These are phyloP conservation scores for Paramisgurnus dabryanus DNA, from an alignment of 2,113 vertebrate genomes.

Conservation along the genomic window DNA sequence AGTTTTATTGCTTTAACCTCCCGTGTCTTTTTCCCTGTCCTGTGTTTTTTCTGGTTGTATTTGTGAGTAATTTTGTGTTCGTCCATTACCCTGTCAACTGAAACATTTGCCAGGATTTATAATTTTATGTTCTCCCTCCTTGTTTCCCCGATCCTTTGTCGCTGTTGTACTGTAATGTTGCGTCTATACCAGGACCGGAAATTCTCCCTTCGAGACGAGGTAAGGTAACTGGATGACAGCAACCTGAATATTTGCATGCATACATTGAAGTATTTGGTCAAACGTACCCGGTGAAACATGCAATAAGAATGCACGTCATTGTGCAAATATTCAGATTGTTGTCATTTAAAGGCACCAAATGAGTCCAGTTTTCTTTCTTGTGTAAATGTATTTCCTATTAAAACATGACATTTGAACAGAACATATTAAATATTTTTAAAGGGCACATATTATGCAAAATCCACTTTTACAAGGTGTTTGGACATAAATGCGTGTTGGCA, in stretches of 20 bases:
- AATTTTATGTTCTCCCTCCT: constrained; percentile 62
- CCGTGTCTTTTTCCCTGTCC: constrained; percentile 37
- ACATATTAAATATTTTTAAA: neutral
- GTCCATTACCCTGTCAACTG: constrained; percentile 67
- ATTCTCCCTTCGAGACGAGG: constrained; percentile 68
- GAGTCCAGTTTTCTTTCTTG: neutral
- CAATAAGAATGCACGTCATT: neutral
- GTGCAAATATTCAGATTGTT: constrained; percentile 26
- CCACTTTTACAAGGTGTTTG: too few relatives aligned
- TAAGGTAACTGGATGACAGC: constrained; percentile 59
- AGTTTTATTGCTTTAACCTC: constrained; percentile 27
- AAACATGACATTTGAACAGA: neutral
- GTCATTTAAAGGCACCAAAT: constrained; percentile 2
- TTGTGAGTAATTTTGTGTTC: constrained; percentile 53
- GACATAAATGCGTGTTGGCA: too few relatives aligned
- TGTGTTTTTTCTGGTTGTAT: constrained; percentile 25
- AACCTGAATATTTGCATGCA: constrained; percentile 54
- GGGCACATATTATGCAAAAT: too few relatives aligned
- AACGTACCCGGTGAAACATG: too few relatives aligned
- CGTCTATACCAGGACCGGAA: constrained; percentile 62
- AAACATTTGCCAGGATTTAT: constrained; percentile 70
- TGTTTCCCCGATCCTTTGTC: constrained; percentile 61
- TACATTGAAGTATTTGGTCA: neutral
- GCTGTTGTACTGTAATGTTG: constrained; percentile 65
- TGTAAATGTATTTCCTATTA: neutral